Percentiles rank a stretch among this genome's conserved stretches.
Evolutionary conservation across 2,113 vertebrate species (phyloP).

Genomic region (Brachypteracias leptosomus): DNA sequence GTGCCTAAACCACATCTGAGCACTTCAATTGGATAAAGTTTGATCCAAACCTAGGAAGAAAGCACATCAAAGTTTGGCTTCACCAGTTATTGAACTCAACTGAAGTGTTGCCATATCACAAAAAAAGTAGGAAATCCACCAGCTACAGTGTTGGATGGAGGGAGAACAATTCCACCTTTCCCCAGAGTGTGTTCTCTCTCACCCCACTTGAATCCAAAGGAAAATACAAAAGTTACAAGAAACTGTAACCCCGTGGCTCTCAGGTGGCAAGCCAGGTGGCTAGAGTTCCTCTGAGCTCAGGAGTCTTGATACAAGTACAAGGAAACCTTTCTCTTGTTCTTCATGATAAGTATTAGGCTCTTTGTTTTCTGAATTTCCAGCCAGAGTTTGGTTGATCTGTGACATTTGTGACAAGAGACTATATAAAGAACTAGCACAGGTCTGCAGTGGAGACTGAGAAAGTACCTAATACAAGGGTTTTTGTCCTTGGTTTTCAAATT

Average conservation of each 20-base stretch:
- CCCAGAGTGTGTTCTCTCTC: not conserved
- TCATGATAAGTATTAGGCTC: slow-evolving; percentile 48
- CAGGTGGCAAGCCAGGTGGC: not conserved
- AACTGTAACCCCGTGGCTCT: not conserved
- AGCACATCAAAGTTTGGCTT: not conserved
- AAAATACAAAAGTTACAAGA: not conserved
- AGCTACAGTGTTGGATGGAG: not conserved
- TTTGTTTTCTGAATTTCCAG: slow-evolving; percentile 47
- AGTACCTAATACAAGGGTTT: slow-evolving; percentile 89
- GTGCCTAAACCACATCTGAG: slow-evolving; percentile 24
- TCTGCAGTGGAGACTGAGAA: slow-evolving; percentile 68
- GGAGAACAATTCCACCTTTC: not conserved
- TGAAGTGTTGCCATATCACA: not conserved
- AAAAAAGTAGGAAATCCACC: not conserved
- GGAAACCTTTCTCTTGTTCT: slow-evolving; percentile 24
- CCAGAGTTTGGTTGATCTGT: slow-evolving; percentile 69
- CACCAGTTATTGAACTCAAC: not conserved
- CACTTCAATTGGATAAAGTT: not conserved
- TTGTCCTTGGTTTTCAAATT: slow-evolving; percentile 99
- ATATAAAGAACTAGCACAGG: slow-evolving; percentile 67
- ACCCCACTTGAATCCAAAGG: slow-evolving; percentile 9
- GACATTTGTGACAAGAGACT: slow-evolving; percentile 71
- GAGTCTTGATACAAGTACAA: slow-evolving; percentile 1
- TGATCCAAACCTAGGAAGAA: slow-evolving; percentile 9
- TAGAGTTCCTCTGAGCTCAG: slow-evolving; percentile 60